Base-by-base conservation (phyloP, 2,113 vertebrate species). In the Amphilophus citrinellus region DNA sequence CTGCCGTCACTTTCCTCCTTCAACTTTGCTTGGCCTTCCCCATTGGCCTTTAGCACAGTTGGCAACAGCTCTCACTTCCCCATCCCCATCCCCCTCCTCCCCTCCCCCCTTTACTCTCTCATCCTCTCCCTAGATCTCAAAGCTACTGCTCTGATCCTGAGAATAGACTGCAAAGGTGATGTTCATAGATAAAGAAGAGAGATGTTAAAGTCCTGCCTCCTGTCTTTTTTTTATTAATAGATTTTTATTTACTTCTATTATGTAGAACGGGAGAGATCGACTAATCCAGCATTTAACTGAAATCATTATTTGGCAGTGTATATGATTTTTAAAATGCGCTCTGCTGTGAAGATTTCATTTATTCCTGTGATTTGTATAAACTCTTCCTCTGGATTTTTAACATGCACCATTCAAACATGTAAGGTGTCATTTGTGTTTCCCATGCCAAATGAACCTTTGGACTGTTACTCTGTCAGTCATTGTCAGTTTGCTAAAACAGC, bases 11-110 rank as follows among this genome's bases (percentile, higher is more conserved):
- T 78, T 63, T 76, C 66, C 77, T 58, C 61, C 32, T 77, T 79
- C 84, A 61, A 80, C 87, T 56, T 90, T 18, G 65, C 86, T 89
- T 92, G 85, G 88, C 91, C 82, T 86, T 82, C 84, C 62, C 57
- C 60, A 4, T 77, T 17, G 60, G 82, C 89, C 87, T 93, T 91
- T 90, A 63, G 66, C 92, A 87, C 92, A 92, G 61, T 91, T 91
- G 89, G 90, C 87, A 88, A 60, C 60, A 15, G 47, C 62, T 84
- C 61, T 84, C 47, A 11, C 82, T 59, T 61, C 76, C 53, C 58
- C 61, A 66, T 42, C 57, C 61, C 5, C 47, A 63, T 32, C 44
- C 35, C 17, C 73, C 22, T 7, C 35, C 30, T 24, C 24, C 2
- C 35, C 35, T 2, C 39, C n/a, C 10, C n/a, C 56, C 56, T 71